phyloP scores from a whole-genome alignment of 2,888 invertebrate species.

The Aspidapion aeneum region DNA sequence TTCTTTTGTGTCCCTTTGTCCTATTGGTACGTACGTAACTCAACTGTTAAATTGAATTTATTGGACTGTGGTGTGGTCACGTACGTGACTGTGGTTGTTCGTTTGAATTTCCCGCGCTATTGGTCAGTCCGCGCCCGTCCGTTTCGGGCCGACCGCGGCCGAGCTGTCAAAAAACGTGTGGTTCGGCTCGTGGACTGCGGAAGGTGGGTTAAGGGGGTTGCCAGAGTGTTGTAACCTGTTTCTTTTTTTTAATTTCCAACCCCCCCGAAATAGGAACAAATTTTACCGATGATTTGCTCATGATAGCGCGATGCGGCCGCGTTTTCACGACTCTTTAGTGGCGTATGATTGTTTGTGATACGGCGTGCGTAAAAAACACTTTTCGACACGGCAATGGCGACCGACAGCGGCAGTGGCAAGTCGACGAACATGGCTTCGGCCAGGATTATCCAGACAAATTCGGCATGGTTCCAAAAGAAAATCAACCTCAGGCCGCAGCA shows the following conservation, averaged over 20 bases:
- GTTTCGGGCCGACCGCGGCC: constrained; percentile 32
- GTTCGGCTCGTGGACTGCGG: constrained; percentile 43
- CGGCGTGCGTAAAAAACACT: constrained; percentile 33
- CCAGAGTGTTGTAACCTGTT: constrained; percentile 40
- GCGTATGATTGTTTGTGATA: constrained; percentile 40
- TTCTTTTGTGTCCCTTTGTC: too few relatives aligned
- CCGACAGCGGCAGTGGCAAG: constrained; percentile 49
- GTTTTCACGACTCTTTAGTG: constrained; percentile 47
- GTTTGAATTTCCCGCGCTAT: constrained; percentile 20
- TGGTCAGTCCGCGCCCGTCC: constrained; percentile 42
- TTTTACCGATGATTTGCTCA: constrained; percentile 60
- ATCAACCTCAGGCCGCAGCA: constrained; percentile 94
- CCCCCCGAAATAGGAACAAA: constrained; percentile 33
- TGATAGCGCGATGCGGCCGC: constrained; percentile 66
- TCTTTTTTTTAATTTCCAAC: constrained; percentile 35
- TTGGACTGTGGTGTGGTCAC: too few relatives aligned
- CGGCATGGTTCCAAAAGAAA: constrained; percentile 98
- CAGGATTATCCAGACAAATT: constrained; percentile 89
- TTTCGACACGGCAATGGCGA: constrained; percentile 50
- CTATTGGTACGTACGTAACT: too few relatives aligned
- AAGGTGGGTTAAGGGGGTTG: constrained; percentile 29
- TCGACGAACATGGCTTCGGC: constrained; percentile 80
- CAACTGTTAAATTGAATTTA: too few relatives aligned
- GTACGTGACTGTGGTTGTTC: too few relatives aligned
- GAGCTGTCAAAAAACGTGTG: constrained; percentile 41